Base-by-base conservation (phyloP, 2,888 invertebrate species). In the Furcula furcula region DNA sequence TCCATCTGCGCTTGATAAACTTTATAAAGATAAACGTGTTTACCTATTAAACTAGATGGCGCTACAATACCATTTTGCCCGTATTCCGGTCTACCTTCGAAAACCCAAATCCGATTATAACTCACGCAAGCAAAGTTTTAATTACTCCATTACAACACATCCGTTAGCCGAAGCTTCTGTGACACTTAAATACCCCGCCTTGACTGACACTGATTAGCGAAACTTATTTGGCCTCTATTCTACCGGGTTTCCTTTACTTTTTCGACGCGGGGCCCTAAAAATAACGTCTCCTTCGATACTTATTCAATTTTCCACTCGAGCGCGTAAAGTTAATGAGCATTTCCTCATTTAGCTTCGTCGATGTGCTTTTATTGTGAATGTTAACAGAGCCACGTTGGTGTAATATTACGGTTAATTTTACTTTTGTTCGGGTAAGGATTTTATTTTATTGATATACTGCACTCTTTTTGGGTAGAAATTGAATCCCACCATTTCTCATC, bases 261-360 rank as follows among this genome's bases (percentile, higher is more conserved):
- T 23, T 33, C 20, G 33, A 26, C 26, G 36, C 55, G 37, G 65
- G 40, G 47, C 63, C 52, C 65, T 54, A 57, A 55, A 52, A 51
- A 52, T 48, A 49, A 42, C 44, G 51, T 54, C 56, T 65, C 55
- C 64, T 68, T 57, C 60, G 65, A 66, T 62, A 68, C 72, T 76
- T 71, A 76, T 68, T 65, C 70, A 67, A 74, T 76, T 76, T 73
- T 64, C 68, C 55, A 59, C 67, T 33, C 56, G 64, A 73, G 63
- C 65, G 76, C 59, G 48, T 56, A 34, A 58, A 63, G 67, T 71
- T 76, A 76, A 76, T 74, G 72, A 75, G 68, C 55, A 60, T 55
- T 56, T 53, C 51, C 68, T 71, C 66, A 69, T 70, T 69, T 63
- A 65, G 52, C 56, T 55, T 62, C 57, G 59, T 65, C 64, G 53